Evolutionary conservation across 1,140 invertebrate species (phyloP), one percentile per base, ranked within the genome.

Genomic region (Trichonephila clavipes): DNA sequence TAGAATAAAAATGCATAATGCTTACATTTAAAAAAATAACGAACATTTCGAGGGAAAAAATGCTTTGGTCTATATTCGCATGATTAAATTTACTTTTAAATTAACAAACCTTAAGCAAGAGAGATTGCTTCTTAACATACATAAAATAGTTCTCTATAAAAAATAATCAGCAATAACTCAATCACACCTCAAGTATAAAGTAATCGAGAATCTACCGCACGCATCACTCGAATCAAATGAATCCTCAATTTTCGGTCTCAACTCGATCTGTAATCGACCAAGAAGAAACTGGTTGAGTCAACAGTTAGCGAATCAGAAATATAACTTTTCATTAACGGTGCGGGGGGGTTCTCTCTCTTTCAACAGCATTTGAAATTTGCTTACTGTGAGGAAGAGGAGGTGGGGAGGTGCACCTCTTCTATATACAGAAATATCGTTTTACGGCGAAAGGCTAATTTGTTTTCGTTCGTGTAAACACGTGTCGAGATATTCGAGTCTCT

Each of bases 401-500:
- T 3, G 72, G 14, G 16, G 16, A 40, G 66, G 66, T 21, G 34
- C 19, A 86, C n/a, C 21, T 58, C 34, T 2, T 40, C 34, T 40
- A 40, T 40, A 40, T 40, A 24, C 21, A 87, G 87, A 21, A 88
- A 69, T 61, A 87, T 87, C 59, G 24, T 87, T 61, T 77, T 21
- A 87, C 64, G 7, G 87, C 8, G 64, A 88, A 88, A 88, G 64
- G 69, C 87, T 88, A 88, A 88, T 88, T 88, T 88, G 87, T 88
- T 64, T 88, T 62, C 62, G 44, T 69, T 69, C 40, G 44, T 88
- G 87, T 40, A 88, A 88, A 88, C 87, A 88, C 64, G 40, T 62
- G 87, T 21, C 24, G 51, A 72, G 34, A 61, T 44, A 69, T 44
- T n/a, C 58, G 18, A 44, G 40, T 64, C 59, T 61, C 34, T 88